Base-by-base conservation (phyloP, 2,888 invertebrate species). In the Coleophora flavipennella region DNA sequence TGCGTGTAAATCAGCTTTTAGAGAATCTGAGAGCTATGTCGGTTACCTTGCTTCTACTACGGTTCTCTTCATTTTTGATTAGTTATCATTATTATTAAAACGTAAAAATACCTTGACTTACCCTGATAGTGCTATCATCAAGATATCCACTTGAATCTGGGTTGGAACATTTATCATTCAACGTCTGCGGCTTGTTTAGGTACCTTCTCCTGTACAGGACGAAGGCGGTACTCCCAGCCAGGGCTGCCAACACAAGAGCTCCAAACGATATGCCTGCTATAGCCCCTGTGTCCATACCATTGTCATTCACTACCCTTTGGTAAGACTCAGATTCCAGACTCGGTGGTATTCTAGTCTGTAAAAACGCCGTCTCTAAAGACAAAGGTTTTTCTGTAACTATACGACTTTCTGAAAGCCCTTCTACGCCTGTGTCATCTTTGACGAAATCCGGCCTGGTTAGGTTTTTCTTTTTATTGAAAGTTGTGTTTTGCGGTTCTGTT, bases 101-200 rank as follows among this genome's bases (percentile, higher is more conserved):
- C n/a, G 14, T 6, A 28, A 33, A 33, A 33, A n/a, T 12, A 33
- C 28, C 1, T 8, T 49, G 62, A 83, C 89, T 87, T 85, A 93
- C 93, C 81, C 93, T 87, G 69, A 93, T 90, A 62, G 93, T 93
- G 70, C 92, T 93, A 71, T 94, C 94, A 68, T 94, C 94, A 50
- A 94, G 90, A 63, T 94, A 94, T 55, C 93, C 93, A 63, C 92
- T 93, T 41, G 93, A 94, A 65, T 94, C 94, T 8, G 93, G 92
- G 70, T 94, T 94, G 57, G 93, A 94, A 66, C 91, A 91, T 56
- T 91, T 91, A 65, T 92, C 92, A 57, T 91, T 92, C 49, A 94
- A 80, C 43, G 93, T 92, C 77, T 94, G 94, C 8, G 94, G 94
- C 62, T 93, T 91, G 66, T 94, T 94, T 49, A 93, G 81, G 62